Conservation (phyloP, 2,113 vertebrate species). For the Pan paniscus region DNA sequence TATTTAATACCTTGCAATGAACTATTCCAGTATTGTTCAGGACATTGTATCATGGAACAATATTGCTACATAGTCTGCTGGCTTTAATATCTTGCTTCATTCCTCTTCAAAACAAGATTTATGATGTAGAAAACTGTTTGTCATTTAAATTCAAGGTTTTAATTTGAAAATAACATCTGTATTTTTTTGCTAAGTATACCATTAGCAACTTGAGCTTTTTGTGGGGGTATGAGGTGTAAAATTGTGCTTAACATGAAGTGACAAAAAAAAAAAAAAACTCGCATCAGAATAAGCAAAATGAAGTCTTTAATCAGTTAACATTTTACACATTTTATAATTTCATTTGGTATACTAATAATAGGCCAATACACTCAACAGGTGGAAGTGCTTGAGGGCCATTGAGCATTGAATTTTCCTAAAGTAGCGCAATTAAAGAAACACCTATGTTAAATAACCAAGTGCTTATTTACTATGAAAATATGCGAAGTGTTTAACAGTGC, state of each 20-base stretch:
- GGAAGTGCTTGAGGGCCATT: constrained; percentile 55
- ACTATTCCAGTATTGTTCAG: background rate
- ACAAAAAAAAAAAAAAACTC: background rate
- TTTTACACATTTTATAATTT: constrained; percentile 63
- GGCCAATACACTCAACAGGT: constrained; percentile 33
- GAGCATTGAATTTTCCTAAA: constrained; percentile 64
- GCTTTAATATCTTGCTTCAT: background rate
- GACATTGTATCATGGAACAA: background rate
- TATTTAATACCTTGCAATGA: constrained; percentile 14
- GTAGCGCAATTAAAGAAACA: constrained; percentile 67
- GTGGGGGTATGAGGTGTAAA: background rate
- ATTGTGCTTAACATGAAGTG: constrained; percentile 20
- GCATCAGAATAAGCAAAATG: constrained; percentile 7
- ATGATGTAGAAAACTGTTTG: background rate
- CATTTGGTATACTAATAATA: constrained; percentile 40
- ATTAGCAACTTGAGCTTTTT: constrained; percentile 43
- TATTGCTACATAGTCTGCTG: background rate
- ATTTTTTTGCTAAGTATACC: constrained; percentile 46
- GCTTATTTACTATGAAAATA: constrained; percentile 69
- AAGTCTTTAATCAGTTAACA: constrained; percentile 41
- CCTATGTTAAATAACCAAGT: constrained; percentile 63
- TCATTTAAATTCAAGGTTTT: constrained; percentile 35
- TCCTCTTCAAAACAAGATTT: background rate
- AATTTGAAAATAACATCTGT: constrained; percentile 10
- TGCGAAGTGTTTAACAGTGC: constrained; percentile 20